These are phyloP conservation scores for Sebastes umbrosus DNA, from an alignment of 2,797 vertebrate species.

Conservation along the genomic window DNA sequence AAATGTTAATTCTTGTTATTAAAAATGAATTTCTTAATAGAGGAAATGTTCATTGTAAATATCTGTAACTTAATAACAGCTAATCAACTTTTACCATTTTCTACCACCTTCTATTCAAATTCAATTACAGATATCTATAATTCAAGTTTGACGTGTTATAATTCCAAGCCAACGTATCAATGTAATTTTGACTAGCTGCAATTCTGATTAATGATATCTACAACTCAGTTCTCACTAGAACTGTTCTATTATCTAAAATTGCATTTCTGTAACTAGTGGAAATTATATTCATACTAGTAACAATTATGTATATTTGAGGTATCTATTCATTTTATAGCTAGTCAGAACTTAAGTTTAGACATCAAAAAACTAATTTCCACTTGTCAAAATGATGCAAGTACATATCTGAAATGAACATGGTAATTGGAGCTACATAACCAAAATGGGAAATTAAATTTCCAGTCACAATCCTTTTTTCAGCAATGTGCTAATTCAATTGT, in stretches of 20 bases:
- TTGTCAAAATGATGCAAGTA: no score
- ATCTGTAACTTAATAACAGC: no score
- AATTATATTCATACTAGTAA: not conserved
- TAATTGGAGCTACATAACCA: not conserved
- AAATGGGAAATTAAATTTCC: not conserved
- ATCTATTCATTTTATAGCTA: not conserved
- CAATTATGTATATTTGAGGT: not conserved
- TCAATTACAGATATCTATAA: no score
- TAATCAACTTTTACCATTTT: no score
- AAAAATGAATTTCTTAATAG: accelerated
- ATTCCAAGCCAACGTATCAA: accelerated
- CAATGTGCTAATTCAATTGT: not conserved
- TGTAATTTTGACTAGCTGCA: no score
- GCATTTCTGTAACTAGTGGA: not conserved
- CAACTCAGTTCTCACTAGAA: not conserved
- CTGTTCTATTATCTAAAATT: not conserved
- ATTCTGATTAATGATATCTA: not conserved
- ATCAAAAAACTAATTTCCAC: no score
- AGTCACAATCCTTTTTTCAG: not conserved
- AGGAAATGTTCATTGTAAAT: no score
- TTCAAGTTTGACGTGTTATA: no score
- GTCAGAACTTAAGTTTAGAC: accelerated
- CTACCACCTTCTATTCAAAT: no score
- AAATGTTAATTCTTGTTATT: no score
- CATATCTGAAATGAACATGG: not conserved